These are phyloP conservation scores for Taxidea taxus DNA, from an alignment of 2,113 vertebrate species.

Conservation along the genomic window DNA sequence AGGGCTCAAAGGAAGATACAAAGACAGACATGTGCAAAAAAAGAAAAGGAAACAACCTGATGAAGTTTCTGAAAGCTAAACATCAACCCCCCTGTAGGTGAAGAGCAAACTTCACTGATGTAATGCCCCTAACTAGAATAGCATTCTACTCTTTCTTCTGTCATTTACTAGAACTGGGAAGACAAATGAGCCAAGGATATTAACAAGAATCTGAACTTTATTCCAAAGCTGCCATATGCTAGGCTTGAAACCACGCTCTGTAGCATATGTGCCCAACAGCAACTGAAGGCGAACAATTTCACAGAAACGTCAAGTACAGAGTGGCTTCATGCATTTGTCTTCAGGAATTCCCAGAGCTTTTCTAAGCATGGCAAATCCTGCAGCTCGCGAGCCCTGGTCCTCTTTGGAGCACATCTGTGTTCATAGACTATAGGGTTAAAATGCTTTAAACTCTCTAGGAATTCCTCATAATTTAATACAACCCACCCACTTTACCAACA, in stretches of 20 bases:
- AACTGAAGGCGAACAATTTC: conserved; percentile 35
- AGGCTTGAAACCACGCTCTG: conserved; percentile 20
- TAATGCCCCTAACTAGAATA: conserved; percentile 40
- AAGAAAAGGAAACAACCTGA: neutral
- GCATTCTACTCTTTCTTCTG: conserved; percentile 19
- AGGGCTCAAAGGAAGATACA: neutral
- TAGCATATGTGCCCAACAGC: conserved; percentile 58
- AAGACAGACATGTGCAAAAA: neutral
- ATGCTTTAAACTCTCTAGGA: neutral
- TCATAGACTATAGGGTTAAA: neutral
- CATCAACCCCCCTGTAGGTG: neutral
- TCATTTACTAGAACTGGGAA: conserved; percentile 53
- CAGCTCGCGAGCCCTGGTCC: neutral
- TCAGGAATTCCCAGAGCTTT: conserved; percentile 1
- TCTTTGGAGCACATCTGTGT: neutral
- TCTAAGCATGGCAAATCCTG: neutral
- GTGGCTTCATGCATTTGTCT: neutral
- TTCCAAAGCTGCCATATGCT: conserved; percentile 71
- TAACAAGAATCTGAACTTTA: conserved; percentile 57
- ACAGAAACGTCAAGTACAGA: neutral
- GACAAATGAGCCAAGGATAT: conserved; percentile 41
- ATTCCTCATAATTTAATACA: neutral
- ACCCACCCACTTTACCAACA: neutral
- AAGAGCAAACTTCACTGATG: neutral
- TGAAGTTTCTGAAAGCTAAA: neutral